Base-by-base conservation (phyloP, 2,888 invertebrate species). In the Matsumyia berberina region DNA sequence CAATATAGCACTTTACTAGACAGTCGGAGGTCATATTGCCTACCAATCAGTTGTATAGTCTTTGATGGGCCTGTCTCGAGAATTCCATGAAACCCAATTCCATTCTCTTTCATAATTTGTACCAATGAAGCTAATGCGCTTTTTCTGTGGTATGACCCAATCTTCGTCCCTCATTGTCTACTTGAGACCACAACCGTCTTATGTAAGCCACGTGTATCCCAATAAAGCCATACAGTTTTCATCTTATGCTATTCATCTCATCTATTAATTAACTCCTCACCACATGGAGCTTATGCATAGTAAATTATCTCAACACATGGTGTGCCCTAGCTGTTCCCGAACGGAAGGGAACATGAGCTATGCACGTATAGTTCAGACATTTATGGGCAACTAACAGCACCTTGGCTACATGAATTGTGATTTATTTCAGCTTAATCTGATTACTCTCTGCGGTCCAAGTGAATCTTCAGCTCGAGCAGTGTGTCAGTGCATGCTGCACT, bases 391-490 rank as follows among this genome's bases (percentile, higher is more conserved):
- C 69, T 24, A 24, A 24, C 24, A 24, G 24, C 24, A 24, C 24
- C 24, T 29, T n/a, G 12, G 8, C 44, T 37, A 37, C 39, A 19
- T 39, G 73, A 66, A 51, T 64, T 58, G 57, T 44, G 57, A 44
- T 79, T 58, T 72, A 72, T 76, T 51, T 67, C 33, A 53, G 24
- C 17, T 73, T 58, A 79, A 79, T 73, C 72, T 58, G 73, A 53
- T 73, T 66, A 53, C 44, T 72, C 53, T 72, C 49, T 72, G 19
- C 55, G 35, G 29, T 69, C 49, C 57, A 70, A 70, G 29, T 62
- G 44, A 55, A 60, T 57, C 37, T 39, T 17, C 19, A 15, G 0
- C 5, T 19, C 64, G 9, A 24, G 24, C 12, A 15, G 12, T 64
- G 76, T 24, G 1, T 24, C 39, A 33, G 7, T 58, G 42, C 51